Evolutionary conservation across 2,888 invertebrate species (phyloP).

Genomic region (Ashinkailepas kermadecensis): DNA sequence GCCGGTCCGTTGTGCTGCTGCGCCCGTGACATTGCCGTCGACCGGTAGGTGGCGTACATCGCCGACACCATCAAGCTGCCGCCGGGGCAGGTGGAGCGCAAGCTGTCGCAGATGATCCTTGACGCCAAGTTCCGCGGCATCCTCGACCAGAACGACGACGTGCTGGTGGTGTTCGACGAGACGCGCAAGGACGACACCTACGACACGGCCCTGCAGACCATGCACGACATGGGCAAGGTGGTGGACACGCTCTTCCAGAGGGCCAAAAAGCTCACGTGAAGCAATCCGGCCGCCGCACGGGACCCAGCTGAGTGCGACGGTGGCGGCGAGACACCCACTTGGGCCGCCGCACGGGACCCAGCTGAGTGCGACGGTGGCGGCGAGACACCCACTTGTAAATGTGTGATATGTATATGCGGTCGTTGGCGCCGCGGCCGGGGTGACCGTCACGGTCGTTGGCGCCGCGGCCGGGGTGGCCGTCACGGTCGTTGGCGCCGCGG

Average conservation of each 20-base stretch:
- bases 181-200: slow-evolving; percentile 92
- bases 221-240: slow-evolving; percentile 99
- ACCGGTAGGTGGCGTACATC: slow-evolving; percentile 58
- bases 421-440: background rate
- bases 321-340: background rate
- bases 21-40: background rate
- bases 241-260: slow-evolving; percentile 98
- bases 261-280: slow-evolving; percentile 92
- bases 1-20: too few species aligned
- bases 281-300: background rate
- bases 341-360: background rate
- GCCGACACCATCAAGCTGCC: slow-evolving; percentile 84
- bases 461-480: background rate
- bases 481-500: too few species aligned
- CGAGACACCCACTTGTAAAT: background rate
- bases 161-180: slow-evolving; percentile 95
- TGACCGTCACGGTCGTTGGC: background rate
- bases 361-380: background rate
- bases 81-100: slow-evolving; percentile 90
- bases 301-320: background rate
- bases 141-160: slow-evolving; percentile 96
- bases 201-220: slow-evolving; percentile 91
- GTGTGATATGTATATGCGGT: background rate
- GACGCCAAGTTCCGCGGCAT: slow-evolving; percentile 97
- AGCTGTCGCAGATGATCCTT: slow-evolving; percentile 98